A percentile compares a stretch with the other conserved stretches of the same genome.
These are phyloP conservation scores for Nymphalis urticae DNA, from an alignment of 2,888 invertebrate species.

Conservation along the genomic window DNA sequence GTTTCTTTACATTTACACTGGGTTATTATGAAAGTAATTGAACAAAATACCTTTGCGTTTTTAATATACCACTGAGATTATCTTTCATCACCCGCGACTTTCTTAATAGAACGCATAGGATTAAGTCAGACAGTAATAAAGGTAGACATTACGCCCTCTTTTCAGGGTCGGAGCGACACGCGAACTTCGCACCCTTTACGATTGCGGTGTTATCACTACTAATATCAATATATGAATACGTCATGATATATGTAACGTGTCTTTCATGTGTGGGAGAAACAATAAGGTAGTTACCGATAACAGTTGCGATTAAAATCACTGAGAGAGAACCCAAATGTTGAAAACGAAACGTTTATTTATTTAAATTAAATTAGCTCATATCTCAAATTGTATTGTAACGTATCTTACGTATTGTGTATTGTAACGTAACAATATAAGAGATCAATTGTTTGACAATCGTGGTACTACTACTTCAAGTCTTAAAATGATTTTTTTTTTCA, in stretches of 20 bases:
- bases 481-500: not conserved
- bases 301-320: not conserved
- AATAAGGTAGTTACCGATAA: not conserved
- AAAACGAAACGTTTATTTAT: no score
- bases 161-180: slow-evolving; percentile 65
- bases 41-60: slow-evolving; percentile 11
- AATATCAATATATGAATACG: slow-evolving; percentile 49
- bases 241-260: slow-evolving; percentile 8
- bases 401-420: no score
- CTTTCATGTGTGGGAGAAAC: slow-evolving; percentile 7
- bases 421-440: no score
- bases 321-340: no score
- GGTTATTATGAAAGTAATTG: slow-evolving; percentile 13
- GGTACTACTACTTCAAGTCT: no score
- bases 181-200: slow-evolving; percentile 54
- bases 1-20: not conserved
- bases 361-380: no score
- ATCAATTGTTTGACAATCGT: not conserved
- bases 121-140: slow-evolving; percentile 69
- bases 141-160: slow-evolving; percentile 44
- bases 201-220: slow-evolving; percentile 58
- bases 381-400: no score
- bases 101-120: slow-evolving; percentile 58
- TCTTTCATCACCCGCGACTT: slow-evolving; percentile 28
- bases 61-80: slow-evolving; percentile 14